phyloP scores from a whole-genome alignment of 53 echinoderm and acorn worm genomes.

The Mesocentrotus franciscanus region DNA sequence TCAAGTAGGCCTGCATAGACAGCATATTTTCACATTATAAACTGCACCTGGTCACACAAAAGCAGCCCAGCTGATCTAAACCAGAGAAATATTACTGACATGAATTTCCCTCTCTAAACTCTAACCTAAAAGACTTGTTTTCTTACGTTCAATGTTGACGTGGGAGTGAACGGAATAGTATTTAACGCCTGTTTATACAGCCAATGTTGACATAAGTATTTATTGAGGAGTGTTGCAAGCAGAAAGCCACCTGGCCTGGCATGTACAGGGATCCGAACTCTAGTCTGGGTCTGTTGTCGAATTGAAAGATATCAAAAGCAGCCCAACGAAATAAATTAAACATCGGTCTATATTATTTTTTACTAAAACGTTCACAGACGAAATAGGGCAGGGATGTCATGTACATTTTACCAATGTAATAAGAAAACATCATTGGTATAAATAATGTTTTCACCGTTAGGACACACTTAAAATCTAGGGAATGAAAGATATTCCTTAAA shows the following conservation, averaged over 20 bases:
- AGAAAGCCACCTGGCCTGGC: slow-evolving; percentile 12
- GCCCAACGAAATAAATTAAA: background rate
- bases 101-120: too few species aligned
- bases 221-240: slow-evolving; percentile 27
- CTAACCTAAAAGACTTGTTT: background rate
- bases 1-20: too few species aligned
- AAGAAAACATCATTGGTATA: too few species aligned
- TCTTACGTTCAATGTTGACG: background rate
- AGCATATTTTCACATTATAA: too few species aligned
- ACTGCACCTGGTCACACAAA: too few species aligned
- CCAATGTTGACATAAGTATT: slow-evolving; percentile 22
- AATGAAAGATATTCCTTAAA: too few species aligned
- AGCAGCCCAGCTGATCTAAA: too few species aligned
- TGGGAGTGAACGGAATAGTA: background rate
- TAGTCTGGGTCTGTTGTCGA: background rate
- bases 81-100: too few species aligned
- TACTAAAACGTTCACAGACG: background rate
- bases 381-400: too few species aligned
- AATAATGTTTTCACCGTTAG: too few species aligned
- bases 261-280: background rate
- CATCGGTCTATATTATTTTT: background rate
- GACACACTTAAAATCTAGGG: too few species aligned
- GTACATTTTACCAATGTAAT: too few species aligned
- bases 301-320: background rate
- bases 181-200: slow-evolving; percentile 31